A percentile compares a stretch with the other conserved stretches of the same genome.
These are phyloP conservation scores for Petrocephalus zakoni DNA, from an alignment of 2,113 vertebrate species.

Conservation along the genomic window DNA sequence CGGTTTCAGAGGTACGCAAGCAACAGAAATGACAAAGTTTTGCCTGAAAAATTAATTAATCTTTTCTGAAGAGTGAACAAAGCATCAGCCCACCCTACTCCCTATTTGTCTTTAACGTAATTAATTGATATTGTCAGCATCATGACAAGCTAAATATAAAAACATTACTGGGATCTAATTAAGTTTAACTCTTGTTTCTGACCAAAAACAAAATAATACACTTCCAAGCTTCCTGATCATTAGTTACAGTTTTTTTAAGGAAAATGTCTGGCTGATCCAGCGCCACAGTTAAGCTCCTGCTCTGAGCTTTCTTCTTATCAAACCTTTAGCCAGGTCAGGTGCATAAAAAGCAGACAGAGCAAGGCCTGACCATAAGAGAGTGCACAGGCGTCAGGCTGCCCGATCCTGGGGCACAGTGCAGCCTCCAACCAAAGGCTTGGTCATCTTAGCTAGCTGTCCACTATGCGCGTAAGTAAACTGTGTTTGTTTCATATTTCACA, in stretches of 20 bases:
- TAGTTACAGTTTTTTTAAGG: neutral
- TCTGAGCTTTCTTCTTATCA: constrained; percentile 73
- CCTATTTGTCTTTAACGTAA: constrained; percentile 6
- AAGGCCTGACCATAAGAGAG: constrained; percentile 37
- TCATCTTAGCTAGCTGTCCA: neutral
- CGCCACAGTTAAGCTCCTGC: constrained; percentile 43
- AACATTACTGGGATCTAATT: neutral
- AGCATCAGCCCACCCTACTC: neutral
- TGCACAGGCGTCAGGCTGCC: neutral
- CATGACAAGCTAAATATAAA: neutral
- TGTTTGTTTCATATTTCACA: constrained; percentile 1
- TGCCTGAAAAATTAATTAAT: constrained; percentile 16
- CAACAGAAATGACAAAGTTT: neutral
- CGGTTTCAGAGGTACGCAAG: neutral
- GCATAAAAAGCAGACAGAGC: constrained; percentile 64
- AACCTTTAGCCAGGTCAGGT: constrained; percentile 66
- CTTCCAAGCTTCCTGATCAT: neutral
- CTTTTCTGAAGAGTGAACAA: constrained; percentile 6
- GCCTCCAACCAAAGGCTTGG: neutral
- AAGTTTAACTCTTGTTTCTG: neutral
- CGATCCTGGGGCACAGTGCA: neutral
- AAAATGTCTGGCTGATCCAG: neutral
- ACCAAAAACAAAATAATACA: neutral
- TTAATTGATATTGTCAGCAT: constrained; percentile 12
- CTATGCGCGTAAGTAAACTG: neutral